These are phyloP conservation scores for Ormyrus nitidulus DNA, from an alignment of 2,888 invertebrate species.

Conservation along the genomic window DNA sequence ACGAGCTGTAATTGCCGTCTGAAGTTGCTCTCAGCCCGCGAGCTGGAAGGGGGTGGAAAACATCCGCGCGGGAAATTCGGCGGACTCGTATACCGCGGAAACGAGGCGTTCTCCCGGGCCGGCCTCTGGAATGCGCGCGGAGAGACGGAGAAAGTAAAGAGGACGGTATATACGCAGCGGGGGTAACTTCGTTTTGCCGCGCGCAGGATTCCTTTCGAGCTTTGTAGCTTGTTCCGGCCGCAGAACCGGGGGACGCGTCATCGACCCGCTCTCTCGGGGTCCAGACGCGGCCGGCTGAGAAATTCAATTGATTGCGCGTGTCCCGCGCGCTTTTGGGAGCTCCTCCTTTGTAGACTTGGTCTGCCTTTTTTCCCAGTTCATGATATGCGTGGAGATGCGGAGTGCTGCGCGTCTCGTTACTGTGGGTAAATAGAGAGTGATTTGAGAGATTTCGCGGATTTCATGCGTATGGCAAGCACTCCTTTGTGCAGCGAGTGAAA, in stretches of 20 bases:
- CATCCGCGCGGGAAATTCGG: constrained; percentile 26
- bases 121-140: not conserved
- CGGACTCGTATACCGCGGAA: constrained; percentile 39
- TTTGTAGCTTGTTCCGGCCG: constrained; percentile 51
- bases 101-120: constrained; percentile 36
- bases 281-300: not conserved
- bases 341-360: too few relatives aligned
- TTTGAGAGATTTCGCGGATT: constrained; percentile 15
- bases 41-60: not conserved
- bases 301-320: constrained; percentile 23
- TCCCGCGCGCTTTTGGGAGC: too few relatives aligned
- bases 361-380: not conserved
- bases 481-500: too few relatives aligned
- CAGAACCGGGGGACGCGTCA: not conserved
- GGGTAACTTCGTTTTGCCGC: constrained; percentile 44
- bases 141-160: not conserved
- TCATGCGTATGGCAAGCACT: too few relatives aligned
- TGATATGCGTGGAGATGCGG: not conserved
- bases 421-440: constrained; percentile 14
- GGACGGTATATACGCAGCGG: not conserved
- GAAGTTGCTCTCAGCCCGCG: not conserved
- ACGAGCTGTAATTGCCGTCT: constrained; percentile 37
- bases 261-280: not conserved
- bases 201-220: constrained; percentile 36
- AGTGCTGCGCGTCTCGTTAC: not conserved